Base-by-base conservation (phyloP, 2,113 vertebrate species). In the Nothoprocta perdicaria region DNA sequence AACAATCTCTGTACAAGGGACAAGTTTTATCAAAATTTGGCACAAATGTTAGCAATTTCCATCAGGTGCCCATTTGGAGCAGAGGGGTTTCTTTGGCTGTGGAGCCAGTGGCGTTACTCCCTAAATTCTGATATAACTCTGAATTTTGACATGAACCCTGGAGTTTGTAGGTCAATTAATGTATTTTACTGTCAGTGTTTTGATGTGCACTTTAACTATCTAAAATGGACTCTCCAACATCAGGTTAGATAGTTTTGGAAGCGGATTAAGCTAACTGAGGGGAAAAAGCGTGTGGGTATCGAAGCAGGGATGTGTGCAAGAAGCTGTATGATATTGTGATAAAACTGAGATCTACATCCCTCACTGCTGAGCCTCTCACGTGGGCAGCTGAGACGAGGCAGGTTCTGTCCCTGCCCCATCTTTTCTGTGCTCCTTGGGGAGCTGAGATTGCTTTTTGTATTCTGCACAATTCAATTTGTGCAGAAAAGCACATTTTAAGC, bases 111-210 rank as follows among this genome's bases (percentile, higher is more conserved):
- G 55, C 0, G 2, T 60, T 40, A 3, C 15, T 7, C 41, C 58
- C 10, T 26, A 72, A 24, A 4, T 12, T 41, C 45, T 38, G 67
- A 62, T 35, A 1, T 22, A 11, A 10, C 6, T 35, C 38, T 12
- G 60, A 50, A 38, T 71, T 67, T 24, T 52, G 65, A 26, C 6
- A 1, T 2, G 14, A 50, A 33, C 5, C n/a, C 74, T 48, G 61
- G 8, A 9, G 3, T 8, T 0, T 2, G 24, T 27, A 1, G 16
- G 2, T 50, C 58, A 9, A 2, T 46, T 23, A 33, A 1, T 14
- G 52, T 9, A 0, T 76, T 68, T 40, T 27, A 16, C 41, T 71
- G 27, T 5, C 12, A 71, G 27, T 61, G 2, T 84, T 75, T 78
- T 13, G 4, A 15, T 61, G 45, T 43, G 24, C 62, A n/a, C 75